Base-by-base conservation (phyloP, 1,140 invertebrate species). In the Aphidius ervi region DNA sequence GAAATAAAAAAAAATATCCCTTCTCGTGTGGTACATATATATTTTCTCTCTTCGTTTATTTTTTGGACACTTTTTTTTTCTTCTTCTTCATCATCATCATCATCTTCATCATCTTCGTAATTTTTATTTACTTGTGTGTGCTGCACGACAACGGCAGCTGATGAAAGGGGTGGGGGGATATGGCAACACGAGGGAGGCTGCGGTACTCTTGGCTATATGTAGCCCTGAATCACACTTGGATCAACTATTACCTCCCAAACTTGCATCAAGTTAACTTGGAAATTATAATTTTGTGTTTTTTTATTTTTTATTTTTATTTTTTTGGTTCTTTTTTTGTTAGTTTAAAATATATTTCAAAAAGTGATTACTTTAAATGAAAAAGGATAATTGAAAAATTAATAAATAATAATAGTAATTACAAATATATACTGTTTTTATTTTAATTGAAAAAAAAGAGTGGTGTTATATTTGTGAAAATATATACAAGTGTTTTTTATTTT, bases 211-310 rank as follows among this genome's bases (percentile, higher is more conserved):
- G 73, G 65, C 77, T 80, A 80, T 80, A 80, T 79, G 78, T 79
- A 80, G 78, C 73, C 70, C 74, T 70, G 74, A 74, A 74, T 71
- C 67, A 71, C 70, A 71, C 73, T 67, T 72, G 70, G 70, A 71
- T 70, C 74, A 76, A 77, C 73, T 75, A 78, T 71, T 79, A 68
- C 73, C 76, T 70, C 68, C 73, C 70, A 75, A 72, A 72, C 69
- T 65, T 63, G 69, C 74, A 68, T 72, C 67, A 42, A 37, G 52
- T 42, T n/a, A 54, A 54, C 52, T 39, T 39, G 50, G 23, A 31
- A 31, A 31, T 31, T 9, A n/a, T 7, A 53, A 39, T 53, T 37
- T 39, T 39, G n/a, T 42, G 43, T 31, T 57, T 46, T 46, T 46
- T 10, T 53, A 3, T 37, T 59, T 8, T 8, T 54, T n/a, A 3